Evolutionary conservation across 2,888 invertebrate species (phyloP), one percentile per base, ranked within the genome.

Genomic region (Dendrolimus pini): DNA sequence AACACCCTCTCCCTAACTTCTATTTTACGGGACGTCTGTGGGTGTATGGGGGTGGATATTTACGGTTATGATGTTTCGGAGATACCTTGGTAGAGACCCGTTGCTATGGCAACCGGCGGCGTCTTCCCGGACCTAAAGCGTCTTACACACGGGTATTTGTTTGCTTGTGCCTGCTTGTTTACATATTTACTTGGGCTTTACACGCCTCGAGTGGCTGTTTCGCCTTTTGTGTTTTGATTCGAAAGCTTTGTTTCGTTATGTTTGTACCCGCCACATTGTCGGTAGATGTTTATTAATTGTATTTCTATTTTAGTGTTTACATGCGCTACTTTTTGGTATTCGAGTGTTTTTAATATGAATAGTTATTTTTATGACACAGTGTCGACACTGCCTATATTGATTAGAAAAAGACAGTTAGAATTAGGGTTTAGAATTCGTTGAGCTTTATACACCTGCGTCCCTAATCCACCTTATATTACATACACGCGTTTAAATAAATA

Each of bases 51-150:
- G 65, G 65, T 52, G 68, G 66, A 70, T 71, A 76, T 76, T 77
- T 76, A 78, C 72, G 72, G 75, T 73, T 72, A 73, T 67, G 65
- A 68, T 65, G 65, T 62, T 65, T 64, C 62, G 61, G 67, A 67
- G 68, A 67, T 69, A 65, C 69, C 65, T 70, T 64, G 30, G 67
- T 67, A 71, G 72, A 63, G 66, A 62, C 57, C 63, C 60, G 83
- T 85, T 76, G 65, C 75, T 66, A 80, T 80, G 74, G 76, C 59
- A 71, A 85, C 83, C 64, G 65, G 65, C 72, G 68, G 65, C 69
- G 54, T 61, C 63, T 65, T 65, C 57, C 60, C 65, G 62, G 56
- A 61, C 56, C 58, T 47, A 57, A 60, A 54, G 55, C 56, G 30
- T 30, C 30, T 30, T 30, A 30, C 30, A 30, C 30, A 30, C 30